Evolutionary conservation across 23 tunicate genomes (phyloP), one percentile per base, ranked within the genome.

Genomic region (Clavelina lepadiformis): DNA sequence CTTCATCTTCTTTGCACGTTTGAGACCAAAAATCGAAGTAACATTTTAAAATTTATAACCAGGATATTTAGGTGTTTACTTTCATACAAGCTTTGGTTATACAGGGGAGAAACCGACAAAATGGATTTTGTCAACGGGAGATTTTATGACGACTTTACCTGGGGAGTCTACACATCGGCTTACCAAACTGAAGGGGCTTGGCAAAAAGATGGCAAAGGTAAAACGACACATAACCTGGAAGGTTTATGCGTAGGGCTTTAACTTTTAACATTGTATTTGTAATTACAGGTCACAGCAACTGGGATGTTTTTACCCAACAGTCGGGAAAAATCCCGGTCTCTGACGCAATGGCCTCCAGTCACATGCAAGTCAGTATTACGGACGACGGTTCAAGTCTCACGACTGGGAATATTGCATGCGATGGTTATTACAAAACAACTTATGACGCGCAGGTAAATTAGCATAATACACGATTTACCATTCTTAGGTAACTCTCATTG

Each of bases 301-400:
- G 92, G 92, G 92, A 83, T 67, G 69, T 20, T 3, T 83, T 83
- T 32, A 83, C 82, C 5, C 72, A 76, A 52, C 23, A 38, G n/a
- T 3, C 52, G 22, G 56, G 58, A 0, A 32, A 5, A 5, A 83
- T 83, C 20, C 76, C 92, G 37, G 69, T 75, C 58, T 63, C 77
- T 2, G 63, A 24, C 29, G 46, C 15, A 32, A 76, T 69, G 73
- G 26, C 61, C 20, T 24, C 51, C 24, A 69, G 37, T 18, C 72
- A 83, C 77, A 33, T 62, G 13, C 73, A 45, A 36, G 60, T 63
- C 58, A 83, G 72, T 49, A 83, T 83, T 26, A 33, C 41, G 15
- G 92, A 83, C 46, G 82, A 83, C 65, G 5, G 35, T 5, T 75
- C 82, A 1, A 47, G 85, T 20, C 38, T 83, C 27, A 31, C 54